Evolutionary conservation across 2,113 vertebrate species (phyloP).

Genomic region (Arenaria interpres): DNA sequence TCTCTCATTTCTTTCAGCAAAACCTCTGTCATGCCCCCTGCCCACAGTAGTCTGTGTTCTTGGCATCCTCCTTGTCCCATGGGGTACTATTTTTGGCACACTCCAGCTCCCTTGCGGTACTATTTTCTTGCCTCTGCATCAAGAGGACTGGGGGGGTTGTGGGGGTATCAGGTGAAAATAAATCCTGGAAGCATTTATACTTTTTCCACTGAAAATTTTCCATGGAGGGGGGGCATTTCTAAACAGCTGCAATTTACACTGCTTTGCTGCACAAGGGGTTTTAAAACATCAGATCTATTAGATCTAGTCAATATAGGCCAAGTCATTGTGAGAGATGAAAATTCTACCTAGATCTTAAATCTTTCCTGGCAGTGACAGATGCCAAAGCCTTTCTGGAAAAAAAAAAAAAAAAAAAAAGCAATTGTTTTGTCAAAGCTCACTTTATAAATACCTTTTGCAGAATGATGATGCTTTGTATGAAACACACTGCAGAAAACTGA

Average conservation of each 20-base stretch:
- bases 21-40: slow-evolving; percentile 24
- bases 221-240: background rate
- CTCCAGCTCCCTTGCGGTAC: background rate
- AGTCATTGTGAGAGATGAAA: slow-evolving; percentile 44
- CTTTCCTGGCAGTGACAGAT: slow-evolving; percentile 48
- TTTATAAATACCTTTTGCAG: slow-evolving; percentile 60
- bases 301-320: slow-evolving; percentile 40
- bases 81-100: background rate
- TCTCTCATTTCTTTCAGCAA: background rate
- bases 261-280: background rate
- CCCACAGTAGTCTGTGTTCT: background rate
- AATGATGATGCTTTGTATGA: slow-evolving; percentile 38
- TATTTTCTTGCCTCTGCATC: background rate
- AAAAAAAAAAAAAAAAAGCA: background rate
- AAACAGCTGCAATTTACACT: background rate
- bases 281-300: slow-evolving; percentile 36
- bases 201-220: background rate
- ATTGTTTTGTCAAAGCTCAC: slow-evolving; percentile 44
- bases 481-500: slow-evolving; percentile 33
- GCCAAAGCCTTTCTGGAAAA: slow-evolving; percentile 28
- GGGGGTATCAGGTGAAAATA: background rate
- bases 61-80: slow-evolving; percentile 12
- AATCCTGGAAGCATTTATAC: background rate
- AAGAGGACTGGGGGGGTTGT: background rate
- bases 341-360: slow-evolving; percentile 56